Evolutionary conservation across 2,113 vertebrate species (phyloP).

Genomic region (Ameiurus melas): DNA sequence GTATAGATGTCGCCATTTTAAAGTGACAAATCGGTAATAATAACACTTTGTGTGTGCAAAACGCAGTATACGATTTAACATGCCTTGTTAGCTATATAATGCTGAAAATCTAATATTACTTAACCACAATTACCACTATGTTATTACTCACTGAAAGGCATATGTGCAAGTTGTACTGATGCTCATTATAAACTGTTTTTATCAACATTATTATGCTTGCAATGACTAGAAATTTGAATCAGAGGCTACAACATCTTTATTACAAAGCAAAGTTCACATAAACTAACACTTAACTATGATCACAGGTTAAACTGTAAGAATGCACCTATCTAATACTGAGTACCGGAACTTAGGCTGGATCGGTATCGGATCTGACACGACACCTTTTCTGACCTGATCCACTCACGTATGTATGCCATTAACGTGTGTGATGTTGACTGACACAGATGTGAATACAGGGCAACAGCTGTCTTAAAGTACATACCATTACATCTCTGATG

Average conservation of each 20-base stretch:
- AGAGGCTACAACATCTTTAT: constrained; percentile 35
- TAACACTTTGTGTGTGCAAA: neutral
- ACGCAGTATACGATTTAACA: neutral
- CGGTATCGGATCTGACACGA: neutral
- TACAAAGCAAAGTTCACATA: constrained; percentile 1
- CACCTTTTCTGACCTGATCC: neutral
- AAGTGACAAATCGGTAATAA: neutral
- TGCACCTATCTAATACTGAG: neutral
- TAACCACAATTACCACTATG: constrained; percentile 22
- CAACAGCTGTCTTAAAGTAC: neutral
- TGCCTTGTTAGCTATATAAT: neutral
- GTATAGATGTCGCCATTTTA: too few relatives aligned
- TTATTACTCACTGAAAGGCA: constrained; percentile 15
- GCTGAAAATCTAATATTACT: neutral
- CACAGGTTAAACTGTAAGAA: neutral
- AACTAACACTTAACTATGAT: neutral
- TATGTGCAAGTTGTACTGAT: neutral
- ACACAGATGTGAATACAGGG: neutral
- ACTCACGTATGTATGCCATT: neutral
- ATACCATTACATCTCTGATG: neutral
- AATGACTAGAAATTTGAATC: neutral
- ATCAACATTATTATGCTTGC: neutral
- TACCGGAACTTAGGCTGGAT: neutral
- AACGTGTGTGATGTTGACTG: neutral
- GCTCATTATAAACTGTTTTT: too few relatives aligned